Base-by-base conservation (phyloP, 1,140 invertebrate species). In the Marisa cornuarietis region DNA sequence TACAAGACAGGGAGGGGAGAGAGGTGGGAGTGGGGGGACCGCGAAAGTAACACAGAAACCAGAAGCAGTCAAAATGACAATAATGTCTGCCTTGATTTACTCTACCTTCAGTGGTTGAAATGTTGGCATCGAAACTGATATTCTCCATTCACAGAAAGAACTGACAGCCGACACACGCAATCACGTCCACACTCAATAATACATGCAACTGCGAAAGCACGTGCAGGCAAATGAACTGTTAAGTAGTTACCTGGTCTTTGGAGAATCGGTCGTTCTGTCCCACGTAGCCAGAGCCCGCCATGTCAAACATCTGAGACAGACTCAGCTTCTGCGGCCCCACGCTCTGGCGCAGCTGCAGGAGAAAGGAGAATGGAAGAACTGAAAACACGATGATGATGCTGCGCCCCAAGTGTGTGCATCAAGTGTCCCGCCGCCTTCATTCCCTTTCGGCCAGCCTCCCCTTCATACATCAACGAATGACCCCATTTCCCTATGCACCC, bases 291-390 rank as follows among this genome's bases (percentile, higher is more conserved):
- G 80, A 80, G 20, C 80, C 83, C 49, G 83, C 81, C 54, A 82
- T 79, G 77, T 82, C 84, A 85, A 88, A 87, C 87, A 88, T 87
- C 68, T 84, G 85, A 22, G 85, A 81, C 66, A 88, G 77, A 68
- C 83, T 86, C 71, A 84, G 73, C 85, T 85, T 86, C 83, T 88
- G 87, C 22, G 87, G 85, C n/a, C 83, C 84, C 73, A 88, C 83
- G 81, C 85, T 88, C 75, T 85, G 83, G 77, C 84, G 81, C 42
- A 82, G 85, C 79, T 80, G 69, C 78, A 76, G 75, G 79, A 78
- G 82, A 68, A 83, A 51, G 61, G 62, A 7, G 65, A 24, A 61
- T 49, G 11, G 54, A 58, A 76, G 71, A 69, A 22, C 20, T 63
- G 58, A 26, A 69, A 14, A 79, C n/a, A 52, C 24, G 54, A 69